Percentiles rank a stretch among this genome's conserved stretches.
phyloP scores from a whole-genome alignment of 2,113 vertebrate species.

The Mirounga angustirostris region DNA sequence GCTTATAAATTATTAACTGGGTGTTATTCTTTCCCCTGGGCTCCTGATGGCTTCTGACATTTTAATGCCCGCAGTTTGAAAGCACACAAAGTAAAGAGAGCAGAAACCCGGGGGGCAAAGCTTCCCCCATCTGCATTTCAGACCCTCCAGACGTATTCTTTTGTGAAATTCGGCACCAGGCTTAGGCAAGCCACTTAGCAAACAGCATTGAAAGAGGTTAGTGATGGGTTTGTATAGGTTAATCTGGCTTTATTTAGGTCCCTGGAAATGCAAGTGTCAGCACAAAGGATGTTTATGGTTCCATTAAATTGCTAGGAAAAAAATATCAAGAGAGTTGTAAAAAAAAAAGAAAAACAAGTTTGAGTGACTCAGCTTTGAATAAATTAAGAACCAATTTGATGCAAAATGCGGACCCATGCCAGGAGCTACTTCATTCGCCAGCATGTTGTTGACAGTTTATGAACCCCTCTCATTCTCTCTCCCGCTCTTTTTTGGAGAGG shows the following conservation, averaged over 20 bases:
- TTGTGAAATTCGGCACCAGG: slow-evolving; percentile 39
- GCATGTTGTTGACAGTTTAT: background rate
- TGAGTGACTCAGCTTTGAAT: slow-evolving; percentile 66
- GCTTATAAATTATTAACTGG: slow-evolving; percentile 47
- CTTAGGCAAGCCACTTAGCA: background rate
- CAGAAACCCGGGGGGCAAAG: background rate
- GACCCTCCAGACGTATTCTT: background rate
- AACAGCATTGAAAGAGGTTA: background rate
- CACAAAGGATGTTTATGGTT: slow-evolving; percentile 58
- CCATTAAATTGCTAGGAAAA: slow-evolving; percentile 55
- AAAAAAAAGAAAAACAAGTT: slow-evolving; percentile 54
- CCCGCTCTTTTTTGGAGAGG: background rate
- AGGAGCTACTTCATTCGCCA: background rate
- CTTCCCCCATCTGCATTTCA: background rate
- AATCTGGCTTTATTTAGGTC: slow-evolving; percentile 57
- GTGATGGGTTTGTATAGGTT: background rate
- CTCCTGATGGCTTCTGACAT: slow-evolving; percentile 18
- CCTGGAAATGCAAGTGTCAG: slow-evolving; percentile 56
- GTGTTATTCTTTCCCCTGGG: background rate
- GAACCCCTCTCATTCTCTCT: background rate
- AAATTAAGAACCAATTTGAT: slow-evolving; percentile 59
- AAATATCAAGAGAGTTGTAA: slow-evolving; percentile 56
- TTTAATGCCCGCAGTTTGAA: slow-evolving; percentile 2
- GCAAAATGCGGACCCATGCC: background rate
- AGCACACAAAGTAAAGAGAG: background rate